Conservation (phyloP, 1,140 invertebrate species). For the Bombus difficillimus region DNA sequence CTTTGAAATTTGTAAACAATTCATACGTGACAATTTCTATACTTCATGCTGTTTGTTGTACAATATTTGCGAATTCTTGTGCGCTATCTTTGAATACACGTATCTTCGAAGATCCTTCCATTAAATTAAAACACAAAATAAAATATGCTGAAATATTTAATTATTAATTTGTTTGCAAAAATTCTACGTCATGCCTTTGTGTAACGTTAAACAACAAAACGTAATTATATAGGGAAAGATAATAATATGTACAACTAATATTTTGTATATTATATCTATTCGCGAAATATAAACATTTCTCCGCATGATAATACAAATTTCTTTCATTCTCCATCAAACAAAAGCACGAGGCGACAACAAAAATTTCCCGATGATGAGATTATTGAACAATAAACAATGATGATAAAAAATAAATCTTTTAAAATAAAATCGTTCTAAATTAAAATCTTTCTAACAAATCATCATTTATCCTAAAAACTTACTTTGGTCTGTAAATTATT, state of each 20-base stretch:
- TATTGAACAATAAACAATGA: not conserved
- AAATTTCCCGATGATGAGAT: no score
- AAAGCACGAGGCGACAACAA: no score
- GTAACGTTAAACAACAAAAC: no score
- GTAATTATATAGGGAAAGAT: not conserved
- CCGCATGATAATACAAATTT: not conserved
- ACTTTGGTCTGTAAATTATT: not conserved
- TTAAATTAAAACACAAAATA: not conserved
- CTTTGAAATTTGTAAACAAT: no score
- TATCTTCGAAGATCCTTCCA: not conserved
- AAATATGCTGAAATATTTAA: not conserved
- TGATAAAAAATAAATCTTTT: not conserved
- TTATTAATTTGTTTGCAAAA: not conserved
- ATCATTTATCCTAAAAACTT: not conserved
- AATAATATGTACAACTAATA: not conserved
- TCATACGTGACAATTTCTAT: no score
- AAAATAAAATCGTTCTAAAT: not conserved
- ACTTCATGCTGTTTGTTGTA: no score
- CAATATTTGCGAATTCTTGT: not conserved
- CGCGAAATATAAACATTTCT: not conserved
- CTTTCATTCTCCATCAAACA: not conserved
- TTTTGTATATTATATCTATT: slow-evolving; percentile 5
- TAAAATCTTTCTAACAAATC: not conserved
- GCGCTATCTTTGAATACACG: not conserved
- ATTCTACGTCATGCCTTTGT: not conserved